These are phyloP conservation scores for Plutomurus gul DNA, from an alignment of 1,140 invertebrate genomes.

Conservation along the genomic window DNA sequence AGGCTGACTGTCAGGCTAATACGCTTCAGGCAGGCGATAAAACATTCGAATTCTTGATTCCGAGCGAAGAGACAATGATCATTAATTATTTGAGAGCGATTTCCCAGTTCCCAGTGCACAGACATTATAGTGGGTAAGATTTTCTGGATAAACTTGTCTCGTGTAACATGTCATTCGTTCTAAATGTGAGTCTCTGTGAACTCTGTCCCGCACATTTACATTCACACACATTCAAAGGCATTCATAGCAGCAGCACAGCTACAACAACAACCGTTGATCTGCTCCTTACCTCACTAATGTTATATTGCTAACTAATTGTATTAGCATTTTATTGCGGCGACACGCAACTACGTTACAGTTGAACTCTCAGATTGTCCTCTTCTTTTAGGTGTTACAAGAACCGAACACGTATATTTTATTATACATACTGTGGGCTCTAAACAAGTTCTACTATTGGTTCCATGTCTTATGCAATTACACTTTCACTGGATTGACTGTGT, in stretches of 20 bases:
- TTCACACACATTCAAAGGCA: too few relatives aligned
- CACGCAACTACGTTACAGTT: background rate
- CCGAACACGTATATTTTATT: too few relatives aligned
- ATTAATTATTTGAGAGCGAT: background rate
- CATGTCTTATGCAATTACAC: too few relatives aligned
- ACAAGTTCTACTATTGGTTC: too few relatives aligned
- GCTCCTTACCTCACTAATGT: background rate
- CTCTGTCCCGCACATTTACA: background rate
- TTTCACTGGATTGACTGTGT: too few relatives aligned
- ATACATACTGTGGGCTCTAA: too few relatives aligned
- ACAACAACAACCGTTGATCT: too few relatives aligned
- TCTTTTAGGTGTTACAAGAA: too few relatives aligned
- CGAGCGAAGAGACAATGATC: background rate
- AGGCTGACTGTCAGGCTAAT: background rate
- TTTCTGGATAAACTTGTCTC: background rate
- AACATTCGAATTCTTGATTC: slow-evolving; percentile 18
- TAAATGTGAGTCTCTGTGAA: too few relatives aligned
- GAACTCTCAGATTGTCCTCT: too few relatives aligned
- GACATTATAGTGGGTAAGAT: background rate
- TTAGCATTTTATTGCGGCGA: background rate
- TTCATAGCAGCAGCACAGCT: too few relatives aligned
- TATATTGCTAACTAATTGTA: background rate
- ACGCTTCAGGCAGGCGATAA: slow-evolving; percentile 14
- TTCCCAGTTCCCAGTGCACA: background rate
- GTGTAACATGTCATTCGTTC: too few relatives aligned